A percentile compares a stretch with the other conserved stretches of the same genome.
phyloP scores from a whole-genome alignment of 2,888 invertebrate species.

The Ophion ventricosus region DNA sequence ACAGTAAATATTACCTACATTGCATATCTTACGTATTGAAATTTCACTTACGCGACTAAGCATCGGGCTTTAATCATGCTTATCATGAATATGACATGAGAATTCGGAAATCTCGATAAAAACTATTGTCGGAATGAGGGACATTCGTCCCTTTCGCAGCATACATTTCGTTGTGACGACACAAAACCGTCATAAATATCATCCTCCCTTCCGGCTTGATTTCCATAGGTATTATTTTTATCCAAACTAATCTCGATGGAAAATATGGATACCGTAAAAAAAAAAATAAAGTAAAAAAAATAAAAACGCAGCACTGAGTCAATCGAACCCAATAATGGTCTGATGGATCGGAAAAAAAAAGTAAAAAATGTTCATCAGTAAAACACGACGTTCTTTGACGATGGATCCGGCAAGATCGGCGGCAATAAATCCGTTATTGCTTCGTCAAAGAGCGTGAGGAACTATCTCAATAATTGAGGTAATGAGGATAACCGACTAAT shows the following conservation, averaged over 20 bases:
- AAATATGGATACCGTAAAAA: conserved; percentile 17
- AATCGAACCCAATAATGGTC: not conserved
- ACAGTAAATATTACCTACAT: conserved; percentile 77
- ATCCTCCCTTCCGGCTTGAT: conserved; percentile 21
- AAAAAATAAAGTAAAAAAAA: conserved; percentile 33
- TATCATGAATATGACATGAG: conserved; percentile 67
- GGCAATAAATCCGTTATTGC: conserved; percentile 43
- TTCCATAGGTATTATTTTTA: conserved; percentile 34
- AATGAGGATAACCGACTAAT: conserved; percentile 77
- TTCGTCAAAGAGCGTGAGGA: conserved; percentile 73
- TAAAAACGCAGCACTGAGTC: conserved; percentile 1
- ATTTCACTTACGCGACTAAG: conserved; percentile 53
- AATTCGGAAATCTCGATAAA: conserved; percentile 26
- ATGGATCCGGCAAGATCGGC: conserved; percentile 48
- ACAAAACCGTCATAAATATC: conserved; percentile 27
- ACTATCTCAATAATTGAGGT: conserved; percentile 81
- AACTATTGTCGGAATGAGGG: conserved; percentile 46
- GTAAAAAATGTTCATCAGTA: not conserved
- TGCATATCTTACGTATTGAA: conserved; percentile 70
- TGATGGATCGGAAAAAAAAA: not conserved
- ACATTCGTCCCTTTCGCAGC: conserved; percentile 21
- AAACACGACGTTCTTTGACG: conserved; percentile 25
- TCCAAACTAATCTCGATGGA: conserved; percentile 7
- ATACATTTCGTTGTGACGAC: not conserved
- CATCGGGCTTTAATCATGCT: conserved; percentile 43